Base-by-base conservation (phyloP, 1,140 invertebrate genomes). In the Anagrus nilaparvatae region DNA sequence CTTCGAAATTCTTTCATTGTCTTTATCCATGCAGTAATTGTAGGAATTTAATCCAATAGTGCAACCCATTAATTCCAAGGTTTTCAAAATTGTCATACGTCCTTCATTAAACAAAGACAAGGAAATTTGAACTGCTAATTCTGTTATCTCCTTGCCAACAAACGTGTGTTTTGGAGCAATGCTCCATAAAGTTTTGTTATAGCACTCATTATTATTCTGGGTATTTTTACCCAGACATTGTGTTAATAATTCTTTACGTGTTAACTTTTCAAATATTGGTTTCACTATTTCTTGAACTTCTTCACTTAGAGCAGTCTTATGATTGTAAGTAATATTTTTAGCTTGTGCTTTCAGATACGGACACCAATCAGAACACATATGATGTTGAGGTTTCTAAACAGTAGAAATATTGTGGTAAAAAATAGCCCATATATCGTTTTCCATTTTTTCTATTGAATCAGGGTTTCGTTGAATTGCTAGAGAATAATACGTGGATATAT, bases 251-350 rank as follows among this genome's bases (percentile, higher is more conserved):
- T 48, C 25, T 14, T 44, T 30, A 24, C 17, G 13, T 3, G 31
- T 33, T 18, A 48, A 35, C 21, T 40, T 25, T 48, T 38, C 28
- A 39, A 40, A 51, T 13, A 51, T 30, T n/a, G 44, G 38, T 33
- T 51, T 48, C 16, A 48, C 38, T 23, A 13, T 32, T 31, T 44
- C 25, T 33, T 43, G 34, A 3, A 51, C 36, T 35, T 40, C 33
- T 27, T 12, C n/a, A 34, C 30, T 39, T 5, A 44, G 28, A 36
- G 40, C 24, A 29, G 38, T 33, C 27, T 41, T 41, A 23, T 37
- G 19, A 14, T 33, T 41, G 16, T 21, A 42, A 41, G 7, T 21
- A 21, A 24, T 18, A 17, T 13, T 39, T 21, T 30, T 23, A 16
- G 25, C 27, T 36, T 34, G 16, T 33, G 46, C 46, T 17, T 43